A percentile compares a stretch with the other conserved stretches of the same genome.
Conservation (phyloP, 2,888 invertebrate species). For the Ethmia dodecea region DNA sequence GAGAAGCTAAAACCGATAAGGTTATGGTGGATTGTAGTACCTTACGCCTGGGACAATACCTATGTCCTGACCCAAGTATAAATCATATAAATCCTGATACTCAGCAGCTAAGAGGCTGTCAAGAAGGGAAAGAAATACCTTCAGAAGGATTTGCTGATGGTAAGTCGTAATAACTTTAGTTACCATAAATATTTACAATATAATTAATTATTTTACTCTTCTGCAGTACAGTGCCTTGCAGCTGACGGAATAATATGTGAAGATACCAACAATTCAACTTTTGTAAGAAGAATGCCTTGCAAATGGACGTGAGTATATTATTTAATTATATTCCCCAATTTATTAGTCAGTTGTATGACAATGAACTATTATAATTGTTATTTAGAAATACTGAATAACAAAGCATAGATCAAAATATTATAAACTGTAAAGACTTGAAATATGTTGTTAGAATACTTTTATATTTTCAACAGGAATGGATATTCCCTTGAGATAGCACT, state of each 20-base stretch:
- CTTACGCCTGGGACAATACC: slow-evolving; percentile 86
- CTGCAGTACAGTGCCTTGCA: slow-evolving; percentile 87
- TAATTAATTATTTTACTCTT: slow-evolving; percentile 3
- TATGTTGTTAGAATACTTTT: too few relatives aligned
- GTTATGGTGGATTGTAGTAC: slow-evolving; percentile 82
- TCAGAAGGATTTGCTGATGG: slow-evolving; percentile 89
- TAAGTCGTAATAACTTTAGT: slow-evolving; percentile 39
- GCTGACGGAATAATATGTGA: slow-evolving; percentile 89
- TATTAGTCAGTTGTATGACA: too few relatives aligned
- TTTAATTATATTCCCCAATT: too few relatives aligned
- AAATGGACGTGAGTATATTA: slow-evolving; percentile 97
- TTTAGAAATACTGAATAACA: too few relatives aligned
- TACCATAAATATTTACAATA: background rate
- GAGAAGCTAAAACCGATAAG: too few relatives aligned
- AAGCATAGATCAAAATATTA: too few relatives aligned
- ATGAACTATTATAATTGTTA: too few relatives aligned
- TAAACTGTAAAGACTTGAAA: too few relatives aligned
- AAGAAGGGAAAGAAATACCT: slow-evolving; percentile 62
- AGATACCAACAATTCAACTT: slow-evolving; percentile 87
- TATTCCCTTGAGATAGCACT: slow-evolving; percentile 95
- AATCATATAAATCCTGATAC: slow-evolving; percentile 90
- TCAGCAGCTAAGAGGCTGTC: slow-evolving; percentile 91
- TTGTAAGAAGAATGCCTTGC: slow-evolving; percentile 90
- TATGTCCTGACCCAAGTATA: slow-evolving; percentile 87
- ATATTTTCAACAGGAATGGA: slow-evolving; percentile 84